phyloP scores from a whole-genome alignment of 2,888 invertebrate genomes.

The Chymomyza amoena region DNA sequence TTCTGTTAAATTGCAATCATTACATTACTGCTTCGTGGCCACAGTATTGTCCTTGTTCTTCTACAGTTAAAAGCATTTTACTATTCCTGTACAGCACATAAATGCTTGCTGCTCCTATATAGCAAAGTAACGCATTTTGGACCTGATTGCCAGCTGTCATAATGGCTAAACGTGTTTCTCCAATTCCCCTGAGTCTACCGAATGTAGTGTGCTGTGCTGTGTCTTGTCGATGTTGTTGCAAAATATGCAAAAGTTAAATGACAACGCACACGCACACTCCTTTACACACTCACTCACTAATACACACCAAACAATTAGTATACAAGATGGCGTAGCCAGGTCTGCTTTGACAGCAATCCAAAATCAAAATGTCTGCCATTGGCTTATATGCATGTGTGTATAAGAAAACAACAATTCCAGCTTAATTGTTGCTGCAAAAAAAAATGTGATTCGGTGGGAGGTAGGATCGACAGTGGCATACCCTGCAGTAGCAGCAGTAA shows the following conservation, averaged over 20 bases:
- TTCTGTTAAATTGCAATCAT: background rate
- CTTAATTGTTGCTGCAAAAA: slow-evolving; percentile 64
- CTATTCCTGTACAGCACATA: background rate
- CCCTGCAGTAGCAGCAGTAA: too few species aligned
- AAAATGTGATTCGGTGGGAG: too few species aligned
- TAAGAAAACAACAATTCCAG: slow-evolving; percentile 43
- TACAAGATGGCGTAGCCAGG: slow-evolving; percentile 45
- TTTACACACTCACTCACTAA: slow-evolving; percentile 25
- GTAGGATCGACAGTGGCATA: too few species aligned
- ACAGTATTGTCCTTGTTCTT: too few species aligned
- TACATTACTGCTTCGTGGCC: too few species aligned
- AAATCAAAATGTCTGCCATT: slow-evolving; percentile 5
- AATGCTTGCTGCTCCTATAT: background rate
- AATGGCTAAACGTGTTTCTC: slow-evolving; percentile 63
- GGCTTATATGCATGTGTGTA: background rate
- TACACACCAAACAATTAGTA: slow-evolving; percentile 57
- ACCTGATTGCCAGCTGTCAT: slow-evolving; percentile 69
- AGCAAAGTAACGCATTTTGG: slow-evolving; percentile 24
- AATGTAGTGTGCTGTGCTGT: too few species aligned
- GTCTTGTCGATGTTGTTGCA: slow-evolving; percentile 2
- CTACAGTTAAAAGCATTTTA: background rate
- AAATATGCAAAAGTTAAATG: slow-evolving; percentile 50
- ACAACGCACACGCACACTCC: slow-evolving; percentile 21
- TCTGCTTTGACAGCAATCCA: slow-evolving; percentile 10
- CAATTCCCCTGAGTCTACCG: slow-evolving; percentile 21